Evolutionary conservation across 1,140 invertebrate genomes (phyloP).

Genomic region (Ooceraea biroi): DNA sequence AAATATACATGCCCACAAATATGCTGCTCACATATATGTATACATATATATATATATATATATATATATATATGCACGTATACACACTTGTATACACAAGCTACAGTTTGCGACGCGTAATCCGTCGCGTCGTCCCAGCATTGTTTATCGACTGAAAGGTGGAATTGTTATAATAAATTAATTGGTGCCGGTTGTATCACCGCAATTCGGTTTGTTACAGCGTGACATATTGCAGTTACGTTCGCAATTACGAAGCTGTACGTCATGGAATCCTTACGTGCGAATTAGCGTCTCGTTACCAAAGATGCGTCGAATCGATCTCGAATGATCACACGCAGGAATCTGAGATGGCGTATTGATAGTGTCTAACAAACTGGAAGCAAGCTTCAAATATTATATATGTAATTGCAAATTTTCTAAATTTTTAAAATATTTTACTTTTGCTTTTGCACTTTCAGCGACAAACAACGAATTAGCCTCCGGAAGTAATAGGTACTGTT

Average conservation of each 20-base stretch:
- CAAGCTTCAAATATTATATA: too few relatives aligned
- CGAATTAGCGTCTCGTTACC: background rate
- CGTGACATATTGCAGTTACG: conserved; percentile 9
- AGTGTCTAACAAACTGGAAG: too few relatives aligned
- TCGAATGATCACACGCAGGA: too few relatives aligned
- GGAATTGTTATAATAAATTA: conserved; percentile 58
- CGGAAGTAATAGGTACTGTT: too few relatives aligned
- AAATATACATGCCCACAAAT: background rate
- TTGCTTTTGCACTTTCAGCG: too few relatives aligned
- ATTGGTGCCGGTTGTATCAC: conserved; percentile 40
- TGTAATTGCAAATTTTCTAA: too few relatives aligned
- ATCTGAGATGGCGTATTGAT: background rate
- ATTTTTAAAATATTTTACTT: too few relatives aligned
- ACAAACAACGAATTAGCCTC: too few relatives aligned
- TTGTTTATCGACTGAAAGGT: conserved; percentile 52
- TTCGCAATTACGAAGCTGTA: conserved; percentile 29
- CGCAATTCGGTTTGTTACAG: conserved; percentile 33
- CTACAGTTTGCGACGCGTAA: background rate
- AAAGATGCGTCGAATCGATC: background rate
- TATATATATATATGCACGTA: too few relatives aligned
- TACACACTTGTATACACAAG: background rate
- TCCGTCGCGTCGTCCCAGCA: conserved; percentile 18
- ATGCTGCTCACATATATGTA: too few relatives aligned
- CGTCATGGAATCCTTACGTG: conserved; percentile 9
- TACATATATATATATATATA: too few relatives aligned